Conservation (phyloP, 2,888 invertebrate species). For the Agrochola macilenta region DNA sequence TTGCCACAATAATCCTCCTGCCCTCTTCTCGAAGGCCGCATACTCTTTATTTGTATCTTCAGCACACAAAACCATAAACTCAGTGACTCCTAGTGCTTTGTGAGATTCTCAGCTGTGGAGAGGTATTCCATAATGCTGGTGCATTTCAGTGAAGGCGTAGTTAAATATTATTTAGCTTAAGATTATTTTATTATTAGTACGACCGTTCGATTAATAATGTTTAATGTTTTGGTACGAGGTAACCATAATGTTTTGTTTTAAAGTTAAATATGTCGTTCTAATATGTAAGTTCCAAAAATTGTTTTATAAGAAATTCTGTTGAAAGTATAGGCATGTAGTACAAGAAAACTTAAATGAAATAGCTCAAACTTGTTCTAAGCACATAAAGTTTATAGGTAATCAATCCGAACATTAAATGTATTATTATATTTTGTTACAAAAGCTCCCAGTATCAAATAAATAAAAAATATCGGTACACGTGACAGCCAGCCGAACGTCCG, state of each 20-base stretch:
- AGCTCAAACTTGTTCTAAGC: conserved; percentile 13
- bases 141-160: conserved; percentile 1
- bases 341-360: conserved; percentile 44
- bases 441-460: conserved; percentile 65
- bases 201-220: neutral
- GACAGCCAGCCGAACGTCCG: conserved; percentile 62
- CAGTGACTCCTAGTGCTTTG: neutral
- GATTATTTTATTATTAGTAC: neutral
- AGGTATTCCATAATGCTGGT: neutral
- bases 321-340: conserved; percentile 2
- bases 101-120: neutral
- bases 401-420: conserved; percentile 28
- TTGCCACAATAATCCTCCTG: neutral
- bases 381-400: conserved; percentile 19
- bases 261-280: neutral
- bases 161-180: neutral
- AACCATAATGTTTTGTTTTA: neutral
- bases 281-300: neutral
- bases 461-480: conserved; percentile 69
- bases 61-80: conserved; percentile 14
- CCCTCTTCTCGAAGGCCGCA: neutral
- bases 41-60: conserved; percentile 14
- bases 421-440: conserved; percentile 27
- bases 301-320: conserved; percentile 6
- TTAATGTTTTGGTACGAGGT: neutral